Percentiles rank a stretch among this genome's conserved stretches.
phyloP scores from a whole-genome alignment of 2,888 invertebrate species.

The Ypsolopha scabrella region DNA sequence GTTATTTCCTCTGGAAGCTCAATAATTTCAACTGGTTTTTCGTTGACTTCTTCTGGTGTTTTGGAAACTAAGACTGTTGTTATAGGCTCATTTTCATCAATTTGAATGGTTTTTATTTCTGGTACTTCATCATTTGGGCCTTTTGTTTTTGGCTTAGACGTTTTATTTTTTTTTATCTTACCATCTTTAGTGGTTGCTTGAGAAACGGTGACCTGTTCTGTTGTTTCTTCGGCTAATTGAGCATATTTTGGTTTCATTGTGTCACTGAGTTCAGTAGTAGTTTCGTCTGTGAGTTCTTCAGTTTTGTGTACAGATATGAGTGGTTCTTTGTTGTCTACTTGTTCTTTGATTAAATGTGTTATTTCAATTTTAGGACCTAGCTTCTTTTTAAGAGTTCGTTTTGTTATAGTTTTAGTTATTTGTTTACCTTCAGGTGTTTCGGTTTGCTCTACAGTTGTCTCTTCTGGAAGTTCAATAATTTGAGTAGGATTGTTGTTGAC shows the following conservation, averaged over 20 bases:
- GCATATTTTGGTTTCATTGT: constrained; percentile 17
- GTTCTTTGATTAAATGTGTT: constrained; percentile 25
- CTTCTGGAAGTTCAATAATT: constrained; percentile 26
- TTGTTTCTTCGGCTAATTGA: constrained; percentile 14
- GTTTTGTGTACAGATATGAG: constrained; percentile 15
- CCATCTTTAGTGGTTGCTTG: constrained; percentile 29
- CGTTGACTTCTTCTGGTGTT: constrained; percentile 22
- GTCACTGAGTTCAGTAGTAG: constrained; percentile 8
- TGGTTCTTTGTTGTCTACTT: constrained; percentile 29
- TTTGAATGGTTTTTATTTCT: constrained; percentile 24
- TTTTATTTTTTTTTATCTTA: constrained; percentile 13
- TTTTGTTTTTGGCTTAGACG: constrained; percentile 37
- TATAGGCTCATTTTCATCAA: constrained; percentile 29
- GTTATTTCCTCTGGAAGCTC: no score
- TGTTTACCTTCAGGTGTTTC: constrained; percentile 15
- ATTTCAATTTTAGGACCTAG: constrained; percentile 19
- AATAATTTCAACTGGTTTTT: no score
- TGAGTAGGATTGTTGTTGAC: constrained; percentile 16
- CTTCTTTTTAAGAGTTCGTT: constrained; percentile 19
- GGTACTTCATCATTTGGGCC: constrained; percentile 23
- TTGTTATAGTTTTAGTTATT: constrained; percentile 22
- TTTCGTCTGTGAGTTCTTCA: constrained; percentile 3
- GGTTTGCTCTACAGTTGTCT: constrained; percentile 25
- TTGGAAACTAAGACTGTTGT: constrained; percentile 22
- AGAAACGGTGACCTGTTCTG: constrained; percentile 40